These are phyloP conservation scores for Drosophila acutilabella DNA, from an alignment of 2,888 invertebrate species.

Conservation along the genomic window DNA sequence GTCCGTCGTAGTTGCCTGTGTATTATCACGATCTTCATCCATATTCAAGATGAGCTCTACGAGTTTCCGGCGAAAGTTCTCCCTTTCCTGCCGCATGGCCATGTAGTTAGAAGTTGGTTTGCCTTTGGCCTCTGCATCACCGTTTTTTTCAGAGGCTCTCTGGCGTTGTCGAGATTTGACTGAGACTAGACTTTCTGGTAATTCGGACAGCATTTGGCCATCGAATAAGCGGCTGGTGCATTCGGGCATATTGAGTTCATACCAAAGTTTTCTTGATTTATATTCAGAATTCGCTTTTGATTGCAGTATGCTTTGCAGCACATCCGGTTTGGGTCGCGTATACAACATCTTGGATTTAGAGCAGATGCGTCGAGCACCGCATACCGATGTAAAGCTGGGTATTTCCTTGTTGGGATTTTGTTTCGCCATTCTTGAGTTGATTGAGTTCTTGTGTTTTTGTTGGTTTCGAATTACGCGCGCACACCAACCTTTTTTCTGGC, in stretches of 20 bases:
- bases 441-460: not conserved
- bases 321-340: constrained; percentile 81
- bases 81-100: constrained; percentile 90
- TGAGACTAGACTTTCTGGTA: constrained; percentile 87
- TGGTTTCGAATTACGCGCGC: constrained; percentile 41
- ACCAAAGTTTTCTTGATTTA: constrained; percentile 83
- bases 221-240: constrained; percentile 81
- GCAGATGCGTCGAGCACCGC: constrained; percentile 72
- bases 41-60: constrained; percentile 90
- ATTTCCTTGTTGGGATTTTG: constrained; percentile 68
- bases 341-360: constrained; percentile 77
- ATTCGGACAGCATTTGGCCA: constrained; percentile 86
- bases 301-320: constrained; percentile 76
- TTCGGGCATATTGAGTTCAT: constrained; percentile 84
- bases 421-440: constrained; percentile 42
- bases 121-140: constrained; percentile 75
- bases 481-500: constrained; percentile 14
- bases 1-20: constrained; percentile 22
- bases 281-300: constrained; percentile 84
- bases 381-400: constrained; percentile 68
- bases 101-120: constrained; percentile 88
- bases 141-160: constrained; percentile 72
- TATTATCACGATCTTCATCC: constrained; percentile 83
- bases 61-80: constrained; percentile 92
- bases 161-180: constrained; percentile 57